A percentile compares a stretch with the other conserved stretches of the same genome.
These are phyloP conservation scores for Anarrhichthys ocellatus DNA, from an alignment of 2,113 vertebrate species.

Conservation along the genomic window DNA sequence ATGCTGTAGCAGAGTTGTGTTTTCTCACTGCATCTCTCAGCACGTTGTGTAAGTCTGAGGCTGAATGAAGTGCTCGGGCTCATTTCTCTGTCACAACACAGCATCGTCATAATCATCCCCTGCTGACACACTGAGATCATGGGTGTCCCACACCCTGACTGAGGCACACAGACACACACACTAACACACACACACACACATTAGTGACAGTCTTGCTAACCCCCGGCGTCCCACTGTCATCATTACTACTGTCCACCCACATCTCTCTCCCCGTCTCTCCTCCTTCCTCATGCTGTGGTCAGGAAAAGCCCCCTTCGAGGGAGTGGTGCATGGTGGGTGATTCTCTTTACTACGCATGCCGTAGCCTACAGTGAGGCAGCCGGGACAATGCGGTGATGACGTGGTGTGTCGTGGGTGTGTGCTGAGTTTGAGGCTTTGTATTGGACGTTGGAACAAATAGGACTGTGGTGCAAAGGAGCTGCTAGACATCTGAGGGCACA, in stretches of 20 bases:
- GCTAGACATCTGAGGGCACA: constrained; percentile 39
- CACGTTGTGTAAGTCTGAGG: constrained; percentile 32
- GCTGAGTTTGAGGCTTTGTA: constrained; percentile 25
- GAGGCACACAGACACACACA: constrained; percentile 31
- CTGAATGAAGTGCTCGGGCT: constrained; percentile 45
- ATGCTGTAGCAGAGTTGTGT: not conserved
- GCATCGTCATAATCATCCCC: constrained; percentile 26
- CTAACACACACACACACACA: constrained; percentile 34
- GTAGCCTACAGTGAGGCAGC: not conserved
- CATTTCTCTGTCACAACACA: constrained; percentile 59
- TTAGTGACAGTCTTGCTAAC: constrained; percentile 44
- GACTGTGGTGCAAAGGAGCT: constrained; percentile 42
- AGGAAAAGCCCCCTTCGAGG: constrained; percentile 65
- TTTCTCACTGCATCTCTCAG: not conserved
- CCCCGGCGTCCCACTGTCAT: constrained; percentile 60
- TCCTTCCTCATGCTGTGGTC: constrained; percentile 21
- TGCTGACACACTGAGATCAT: constrained; percentile 55
- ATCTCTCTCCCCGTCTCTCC: constrained; percentile 24
- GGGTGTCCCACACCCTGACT: constrained; percentile 32
- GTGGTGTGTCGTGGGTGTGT: constrained; percentile 16
- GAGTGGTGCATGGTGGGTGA: constrained; percentile 48
- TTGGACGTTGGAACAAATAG: constrained; percentile 33
- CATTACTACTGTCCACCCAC: constrained; percentile 53
- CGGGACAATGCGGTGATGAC: constrained; percentile 32
- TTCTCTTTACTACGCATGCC: constrained; percentile 22